Conservation (phyloP, 2,888 invertebrate genomes). For the Mycalesis mineus region DNA sequence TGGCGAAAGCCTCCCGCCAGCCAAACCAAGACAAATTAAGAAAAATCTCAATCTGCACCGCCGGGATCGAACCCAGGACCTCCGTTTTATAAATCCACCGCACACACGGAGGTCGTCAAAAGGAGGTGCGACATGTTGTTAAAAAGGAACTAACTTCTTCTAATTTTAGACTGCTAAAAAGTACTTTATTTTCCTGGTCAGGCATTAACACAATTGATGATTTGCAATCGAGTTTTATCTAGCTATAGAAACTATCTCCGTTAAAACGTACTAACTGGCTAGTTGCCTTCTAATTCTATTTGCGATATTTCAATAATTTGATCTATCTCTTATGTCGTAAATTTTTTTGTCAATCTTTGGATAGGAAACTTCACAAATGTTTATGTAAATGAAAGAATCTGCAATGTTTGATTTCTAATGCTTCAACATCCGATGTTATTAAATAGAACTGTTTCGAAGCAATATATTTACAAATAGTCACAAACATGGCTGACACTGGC, state of each 20-base stretch:
- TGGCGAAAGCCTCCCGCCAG: too few species aligned
- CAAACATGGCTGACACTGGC: slow-evolving; percentile 41
- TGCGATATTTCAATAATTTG: not conserved
- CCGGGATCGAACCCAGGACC: too few species aligned
- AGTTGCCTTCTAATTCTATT: not conserved
- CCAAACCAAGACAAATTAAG: too few species aligned
- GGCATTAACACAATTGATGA: too few species aligned
- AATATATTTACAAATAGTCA: slow-evolving; percentile 5
- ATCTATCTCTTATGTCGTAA: not conserved
- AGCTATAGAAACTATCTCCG: not conserved
- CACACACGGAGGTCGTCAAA: too few species aligned
- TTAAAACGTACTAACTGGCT: not conserved
- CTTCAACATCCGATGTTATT: not conserved
- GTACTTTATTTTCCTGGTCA: too few species aligned
- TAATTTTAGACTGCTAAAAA: too few species aligned
- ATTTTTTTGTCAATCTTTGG: slow-evolving; percentile 44
- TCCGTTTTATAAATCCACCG: too few species aligned
- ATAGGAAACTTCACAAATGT: slow-evolving; percentile 36
- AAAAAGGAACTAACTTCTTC: too few species aligned
- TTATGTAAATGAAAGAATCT: not conserved
- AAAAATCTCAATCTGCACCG: too few species aligned
- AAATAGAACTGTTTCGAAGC: slow-evolving; percentile 51
- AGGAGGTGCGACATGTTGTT: too few species aligned
- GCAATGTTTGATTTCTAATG: slow-evolving; percentile 2
- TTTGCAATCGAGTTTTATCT: too few species aligned